Base-by-base conservation (phyloP, 2,888 invertebrate species). In the Drosophila cyrtoloma region DNA sequence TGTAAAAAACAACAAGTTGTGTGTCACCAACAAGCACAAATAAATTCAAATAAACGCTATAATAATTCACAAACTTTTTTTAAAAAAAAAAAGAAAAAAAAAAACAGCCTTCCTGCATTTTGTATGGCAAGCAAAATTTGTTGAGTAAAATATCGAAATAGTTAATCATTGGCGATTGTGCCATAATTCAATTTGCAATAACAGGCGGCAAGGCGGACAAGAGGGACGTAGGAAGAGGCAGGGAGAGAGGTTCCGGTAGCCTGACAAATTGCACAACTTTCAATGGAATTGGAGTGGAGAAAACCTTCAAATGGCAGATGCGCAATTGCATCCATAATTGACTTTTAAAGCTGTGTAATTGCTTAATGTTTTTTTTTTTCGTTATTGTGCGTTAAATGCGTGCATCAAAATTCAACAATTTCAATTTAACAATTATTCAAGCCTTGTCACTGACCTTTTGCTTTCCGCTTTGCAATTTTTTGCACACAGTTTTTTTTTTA, bases 281-380 rank as follows among this genome's bases (percentile, higher is more conserved):
- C 77, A 75, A 70, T 80, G 63, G 57, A 78, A 57, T 50, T 57
- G 55, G 50, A 71, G 56, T 58, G 61, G 44, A 55, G 67, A 61
- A 61, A 68, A 79, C 89, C 82, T 85, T 89, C 71, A 74, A 69
- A 71, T 53, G 84, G 89, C 84, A 85, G 89, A 88, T 88, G 89
- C 74, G 86, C 62, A 64, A 74, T 69, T 85, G 63, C 64, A 71
- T 64, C 76, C 79, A 85, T 88, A 85, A 88, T 86, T 88, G 78
- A 88, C 63, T 81, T 85, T 86, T 71, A 75, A 86, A 68, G 62
- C 69, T 59, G 56, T 63, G 42, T 64, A 67, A 68, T 75, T 78
- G 73, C 51, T 77, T 53, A 72, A 77, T 68, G 64, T 2, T 56
- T 12, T 66, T 33, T 33, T n/a, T 26, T 66, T 47, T 73, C 63